Conservation (phyloP, 35 echinoderm and acorn worm genomes). For the Heliocidaris erythrogramma region DNA sequence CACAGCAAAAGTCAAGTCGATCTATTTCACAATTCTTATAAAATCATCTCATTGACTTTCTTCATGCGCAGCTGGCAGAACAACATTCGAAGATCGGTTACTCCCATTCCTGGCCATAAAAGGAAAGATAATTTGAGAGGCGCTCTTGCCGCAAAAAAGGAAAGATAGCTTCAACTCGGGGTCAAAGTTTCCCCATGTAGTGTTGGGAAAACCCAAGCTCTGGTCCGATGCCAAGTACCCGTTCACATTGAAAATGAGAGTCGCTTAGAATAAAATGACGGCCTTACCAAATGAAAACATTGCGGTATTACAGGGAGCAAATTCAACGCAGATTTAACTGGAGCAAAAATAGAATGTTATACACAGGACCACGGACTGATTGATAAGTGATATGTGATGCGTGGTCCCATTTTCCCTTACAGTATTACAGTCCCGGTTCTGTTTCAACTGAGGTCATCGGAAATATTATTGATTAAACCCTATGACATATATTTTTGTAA, state of each 20-base stretch:
- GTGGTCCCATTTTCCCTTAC: too few relatives aligned
- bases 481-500: too few relatives aligned
- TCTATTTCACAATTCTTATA: not conserved
- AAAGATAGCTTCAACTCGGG: not conserved
- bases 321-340: too few relatives aligned
- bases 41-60: not conserved
- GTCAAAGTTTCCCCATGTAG: conserved; percentile 1
- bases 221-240: not conserved
- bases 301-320: too few relatives aligned
- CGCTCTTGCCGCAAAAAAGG: not conserved
- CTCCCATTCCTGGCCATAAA: not conserved
- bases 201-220: conserved; percentile 1
- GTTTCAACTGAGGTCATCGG: too few relatives aligned
- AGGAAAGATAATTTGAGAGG: not conserved
- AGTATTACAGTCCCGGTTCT: too few relatives aligned
- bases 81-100: not conserved
- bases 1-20: not conserved
- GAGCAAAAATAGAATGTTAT: too few relatives aligned
- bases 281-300: too few relatives aligned
- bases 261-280: not conserved
- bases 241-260: not conserved
- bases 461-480: too few relatives aligned
- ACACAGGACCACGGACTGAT: too few relatives aligned
- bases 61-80: not conserved
- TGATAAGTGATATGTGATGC: too few relatives aligned